Evolutionary conservation across 1,140 invertebrate genomes (phyloP).

Genomic region (Penaeus indicus): DNA sequence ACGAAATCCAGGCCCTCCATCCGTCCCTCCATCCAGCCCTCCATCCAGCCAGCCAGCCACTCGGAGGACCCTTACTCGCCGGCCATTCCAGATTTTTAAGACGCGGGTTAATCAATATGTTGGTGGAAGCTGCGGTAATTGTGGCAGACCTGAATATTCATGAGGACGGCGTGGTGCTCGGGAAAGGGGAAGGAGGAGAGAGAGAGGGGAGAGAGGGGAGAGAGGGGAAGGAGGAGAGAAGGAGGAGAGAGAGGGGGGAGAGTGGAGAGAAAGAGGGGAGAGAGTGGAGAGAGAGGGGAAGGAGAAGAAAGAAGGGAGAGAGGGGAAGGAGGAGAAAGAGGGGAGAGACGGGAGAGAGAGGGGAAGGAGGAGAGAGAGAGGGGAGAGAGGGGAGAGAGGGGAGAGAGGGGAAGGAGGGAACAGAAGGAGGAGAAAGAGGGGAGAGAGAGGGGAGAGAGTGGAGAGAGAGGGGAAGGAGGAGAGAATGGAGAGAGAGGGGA

Average conservation of each 20-base stretch:
- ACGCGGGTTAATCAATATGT: conserved; percentile 65
- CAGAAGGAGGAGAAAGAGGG: too few species aligned
- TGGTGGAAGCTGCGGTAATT: conserved; percentile 65
- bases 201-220: neutral
- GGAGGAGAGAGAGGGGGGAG: neutral
- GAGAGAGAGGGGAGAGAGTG: too few species aligned
- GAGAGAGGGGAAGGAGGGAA: too few species aligned
- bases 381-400: too few species aligned
- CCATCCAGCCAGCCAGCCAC: neutral
- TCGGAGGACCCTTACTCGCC: conserved; percentile 45
- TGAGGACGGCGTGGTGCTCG: conserved; percentile 34
- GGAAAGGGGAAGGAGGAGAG: conserved; percentile 8
- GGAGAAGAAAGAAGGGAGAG: too few species aligned
- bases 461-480: neutral
- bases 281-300: too few species aligned
- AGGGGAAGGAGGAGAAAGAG: conserved; percentile 1
- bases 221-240: neutral
- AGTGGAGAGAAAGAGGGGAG: neutral
- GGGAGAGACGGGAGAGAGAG: too few species aligned
- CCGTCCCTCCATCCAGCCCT: neutral
- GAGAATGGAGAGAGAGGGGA: neutral
- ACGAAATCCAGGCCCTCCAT: neutral
- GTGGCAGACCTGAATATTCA: conserved; percentile 61
- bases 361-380: too few species aligned
- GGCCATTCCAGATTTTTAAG: conserved; percentile 58